Conservation (phyloP, 2,113 vertebrate species). For the Phylloscopus trochiloides region DNA sequence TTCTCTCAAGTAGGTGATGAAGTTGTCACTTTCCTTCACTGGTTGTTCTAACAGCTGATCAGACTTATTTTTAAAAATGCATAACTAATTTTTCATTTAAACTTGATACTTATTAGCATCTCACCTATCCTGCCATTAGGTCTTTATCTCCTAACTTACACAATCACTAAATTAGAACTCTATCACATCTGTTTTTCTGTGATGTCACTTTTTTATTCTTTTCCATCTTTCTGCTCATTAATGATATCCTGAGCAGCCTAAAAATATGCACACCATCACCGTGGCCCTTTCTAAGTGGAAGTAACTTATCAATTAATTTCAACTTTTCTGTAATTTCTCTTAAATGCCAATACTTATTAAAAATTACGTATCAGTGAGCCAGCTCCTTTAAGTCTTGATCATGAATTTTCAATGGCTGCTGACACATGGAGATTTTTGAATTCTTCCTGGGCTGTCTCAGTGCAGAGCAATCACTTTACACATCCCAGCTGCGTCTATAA, state of each 20-base stretch:
- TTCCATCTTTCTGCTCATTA: not conserved
- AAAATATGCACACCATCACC: not conserved
- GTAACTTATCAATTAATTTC: not conserved
- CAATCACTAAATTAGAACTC: not conserved
- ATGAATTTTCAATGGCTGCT: constrained; percentile 26
- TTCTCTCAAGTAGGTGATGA: not conserved
- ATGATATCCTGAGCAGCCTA: not conserved
- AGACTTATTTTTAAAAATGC: not conserved
- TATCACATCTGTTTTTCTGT: not conserved
- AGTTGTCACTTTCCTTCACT: not conserved
- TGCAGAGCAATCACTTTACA: constrained; percentile 31
- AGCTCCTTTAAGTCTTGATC: not conserved
- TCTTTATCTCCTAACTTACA: not conserved
- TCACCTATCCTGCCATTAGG: not conserved
- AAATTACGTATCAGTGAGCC: not conserved
- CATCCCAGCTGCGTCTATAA: not conserved
- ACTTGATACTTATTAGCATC: not conserved
- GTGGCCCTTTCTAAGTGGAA: not conserved
- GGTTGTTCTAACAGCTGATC: not conserved
- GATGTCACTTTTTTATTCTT: not conserved
- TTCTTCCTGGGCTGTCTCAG: constrained; percentile 14
- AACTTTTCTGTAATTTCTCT: not conserved
- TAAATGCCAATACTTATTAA: not conserved
- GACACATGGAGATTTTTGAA: constrained; percentile 40
- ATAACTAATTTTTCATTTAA: not conserved